Evolutionary conservation across 2,797 vertebrate genomes (phyloP).

Genomic region (Iguana delicatissima): DNA sequence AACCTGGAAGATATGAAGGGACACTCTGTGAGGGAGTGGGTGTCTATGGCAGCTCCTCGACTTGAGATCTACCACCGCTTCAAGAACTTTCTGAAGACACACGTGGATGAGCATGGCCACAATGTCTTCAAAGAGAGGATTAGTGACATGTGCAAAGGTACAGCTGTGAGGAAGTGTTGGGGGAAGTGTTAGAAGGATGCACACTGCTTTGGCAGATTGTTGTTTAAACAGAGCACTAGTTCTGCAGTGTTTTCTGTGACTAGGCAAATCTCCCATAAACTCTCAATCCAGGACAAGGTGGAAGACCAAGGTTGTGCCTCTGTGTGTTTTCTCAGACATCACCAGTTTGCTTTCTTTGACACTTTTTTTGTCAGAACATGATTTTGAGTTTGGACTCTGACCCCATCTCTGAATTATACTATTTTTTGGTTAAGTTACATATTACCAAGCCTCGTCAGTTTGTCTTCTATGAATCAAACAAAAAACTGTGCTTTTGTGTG

Average conservation of each 20-base stretch:
- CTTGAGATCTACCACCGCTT: slow-evolving; percentile 99
- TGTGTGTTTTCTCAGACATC: neutral
- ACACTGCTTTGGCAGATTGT: neutral
- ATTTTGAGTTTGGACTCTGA: neutral
- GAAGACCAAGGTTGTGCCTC: too few species aligned
- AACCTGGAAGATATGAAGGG: slow-evolving; percentile 99
- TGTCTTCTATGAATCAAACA: neutral
- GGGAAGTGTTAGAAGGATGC: neutral
- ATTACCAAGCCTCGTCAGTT: neutral
- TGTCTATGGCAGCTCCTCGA: slow-evolving; percentile 94
- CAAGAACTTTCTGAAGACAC: slow-evolving; percentile 97
- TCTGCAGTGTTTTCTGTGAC: neutral
- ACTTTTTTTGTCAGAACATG: neutral
- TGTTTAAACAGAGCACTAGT: neutral
- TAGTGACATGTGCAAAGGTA: slow-evolving; percentile 99
- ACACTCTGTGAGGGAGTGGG: slow-evolving; percentile 96
- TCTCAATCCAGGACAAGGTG: neutral
- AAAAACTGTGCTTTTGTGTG: neutral
- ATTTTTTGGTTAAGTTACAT: neutral
- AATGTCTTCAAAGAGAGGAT: slow-evolving; percentile 99
- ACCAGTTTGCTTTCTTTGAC: neutral
- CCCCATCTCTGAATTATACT: neutral
- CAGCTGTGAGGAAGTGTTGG: neutral
- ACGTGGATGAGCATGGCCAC: slow-evolving; percentile 95
- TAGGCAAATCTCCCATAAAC: neutral